Base-by-base conservation (phyloP, 1,140 invertebrate genomes). In the Bemisia tabaci region DNA sequence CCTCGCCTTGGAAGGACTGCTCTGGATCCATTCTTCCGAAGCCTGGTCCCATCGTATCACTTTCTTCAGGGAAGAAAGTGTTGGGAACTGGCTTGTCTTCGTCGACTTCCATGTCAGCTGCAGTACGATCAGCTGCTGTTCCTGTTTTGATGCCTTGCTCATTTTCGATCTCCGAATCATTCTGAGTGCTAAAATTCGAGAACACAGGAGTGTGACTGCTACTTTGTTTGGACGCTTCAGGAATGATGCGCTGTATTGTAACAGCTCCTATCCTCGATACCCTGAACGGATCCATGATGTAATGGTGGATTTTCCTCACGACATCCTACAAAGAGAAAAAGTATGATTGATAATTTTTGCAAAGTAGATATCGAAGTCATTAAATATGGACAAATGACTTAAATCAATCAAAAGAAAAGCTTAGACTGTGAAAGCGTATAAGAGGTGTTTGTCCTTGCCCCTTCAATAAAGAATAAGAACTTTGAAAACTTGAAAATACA, bases 221-320 rank as follows among this genome's bases (percentile, higher is more conserved):
- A 2, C 2, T 39, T 65, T 22, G 69, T n/a, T 72, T 73, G 68
- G 65, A 70, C 70, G 68, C 62, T 69, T 73, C 64, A 67, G 70
- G 63, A 73, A 74, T 26, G 63, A 81, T 78, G 26, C 78, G 74
- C 70, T 82, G 79, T 66, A 82, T 80, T n/a, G 78, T 82, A 68
- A 81, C 80, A 74, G 81, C 80, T 67, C 79, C 80, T 68, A 80
- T 80, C 65, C 79, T 74, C 33, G 78, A 78, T 62, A 81, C 71
- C 70, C 78, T 78, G 68, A 71, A 73, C 22, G 67, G 70, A 65
- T 75, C 74, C 73, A 74, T 74, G 58, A 59, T 48, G 21, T 48
- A 17, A 48, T 48, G 5, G 33, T 48, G 5, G 17, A 48, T 48
- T 48, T 9, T 48, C 17, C 17, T 48, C 33, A 48, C 33, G 17